These are phyloP conservation scores for Struthidea cinerea DNA, from an alignment of 2,113 vertebrate species.

Conservation along the genomic window DNA sequence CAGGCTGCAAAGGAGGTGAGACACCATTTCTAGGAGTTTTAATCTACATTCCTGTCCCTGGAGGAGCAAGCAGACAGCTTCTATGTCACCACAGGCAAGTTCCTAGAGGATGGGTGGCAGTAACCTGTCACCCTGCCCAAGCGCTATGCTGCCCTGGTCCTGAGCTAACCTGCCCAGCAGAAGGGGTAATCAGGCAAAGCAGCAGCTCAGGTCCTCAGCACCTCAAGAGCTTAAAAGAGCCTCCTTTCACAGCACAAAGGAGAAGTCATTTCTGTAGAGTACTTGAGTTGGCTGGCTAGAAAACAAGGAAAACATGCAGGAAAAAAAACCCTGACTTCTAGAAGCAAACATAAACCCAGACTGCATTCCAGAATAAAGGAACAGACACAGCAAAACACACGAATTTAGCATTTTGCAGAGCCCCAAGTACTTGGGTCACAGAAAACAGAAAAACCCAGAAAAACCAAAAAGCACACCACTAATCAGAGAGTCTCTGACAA, in stretches of 20 bases:
- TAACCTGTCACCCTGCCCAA: background rate
- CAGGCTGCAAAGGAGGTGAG: background rate
- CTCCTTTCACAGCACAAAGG: background rate
- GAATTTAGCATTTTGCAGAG: background rate
- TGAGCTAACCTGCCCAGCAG: background rate
- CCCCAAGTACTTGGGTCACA: background rate
- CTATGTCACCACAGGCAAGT: background rate
- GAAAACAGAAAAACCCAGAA: background rate
- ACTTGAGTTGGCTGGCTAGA: background rate
- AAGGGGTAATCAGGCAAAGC: background rate
- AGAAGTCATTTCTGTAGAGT: background rate
- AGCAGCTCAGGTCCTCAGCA: background rate
- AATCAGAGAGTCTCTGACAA: background rate
- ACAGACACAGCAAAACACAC: background rate
- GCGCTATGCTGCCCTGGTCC: accelerated
- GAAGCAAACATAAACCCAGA: background rate
- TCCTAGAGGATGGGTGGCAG: background rate
- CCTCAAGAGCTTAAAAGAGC: background rate
- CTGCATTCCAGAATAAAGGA: background rate
- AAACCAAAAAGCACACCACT: background rate
- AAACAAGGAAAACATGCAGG: background rate
- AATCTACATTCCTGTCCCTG: background rate
- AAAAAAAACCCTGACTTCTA: background rate
- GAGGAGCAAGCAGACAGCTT: background rate
- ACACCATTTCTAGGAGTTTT: background rate